phyloP scores from a whole-genome alignment of 2,888 invertebrate genomes.

The Eucera pruinosa region DNA sequence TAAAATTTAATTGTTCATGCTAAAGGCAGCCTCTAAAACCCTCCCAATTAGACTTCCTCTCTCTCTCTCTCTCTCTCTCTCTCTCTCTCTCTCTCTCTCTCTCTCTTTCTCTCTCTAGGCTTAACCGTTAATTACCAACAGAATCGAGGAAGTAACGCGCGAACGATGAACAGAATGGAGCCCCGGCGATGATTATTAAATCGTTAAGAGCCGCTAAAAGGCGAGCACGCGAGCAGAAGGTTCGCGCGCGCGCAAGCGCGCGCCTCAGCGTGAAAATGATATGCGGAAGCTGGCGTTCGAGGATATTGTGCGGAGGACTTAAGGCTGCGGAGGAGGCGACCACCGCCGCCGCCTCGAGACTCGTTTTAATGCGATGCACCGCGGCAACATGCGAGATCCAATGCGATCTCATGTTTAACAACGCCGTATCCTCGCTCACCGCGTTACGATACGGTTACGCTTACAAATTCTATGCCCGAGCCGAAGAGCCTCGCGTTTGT shows the following conservation, averaged over 20 bases:
- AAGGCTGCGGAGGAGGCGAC: slow-evolving; percentile 10
- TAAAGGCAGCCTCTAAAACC: not conserved
- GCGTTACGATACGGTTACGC: slow-evolving; percentile 55
- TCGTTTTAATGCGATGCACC: slow-evolving; percentile 63
- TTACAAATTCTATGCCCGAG: slow-evolving; percentile 59
- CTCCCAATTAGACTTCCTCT: not conserved
- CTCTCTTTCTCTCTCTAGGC: too few relatives aligned
- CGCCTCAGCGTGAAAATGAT: slow-evolving; percentile 46
- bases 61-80: too few relatives aligned
- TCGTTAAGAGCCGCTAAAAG: slow-evolving; percentile 41
- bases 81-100: too few relatives aligned
- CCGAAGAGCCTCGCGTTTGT: slow-evolving; percentile 19
- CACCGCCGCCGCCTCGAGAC: slow-evolving; percentile 41
- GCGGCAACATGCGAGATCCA: slow-evolving; percentile 60
- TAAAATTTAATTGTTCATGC: slow-evolving; percentile 5
- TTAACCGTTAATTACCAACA: not conserved
- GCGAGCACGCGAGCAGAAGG: slow-evolving; percentile 14
- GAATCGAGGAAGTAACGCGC: slow-evolving; percentile 17
- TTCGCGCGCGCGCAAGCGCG: not conserved
- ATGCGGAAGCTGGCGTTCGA: slow-evolving; percentile 42
- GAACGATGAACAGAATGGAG: not conserved
- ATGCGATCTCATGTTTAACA: slow-evolving; percentile 68
- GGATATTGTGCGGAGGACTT: slow-evolving; percentile 19
- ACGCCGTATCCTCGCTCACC: slow-evolving; percentile 46
- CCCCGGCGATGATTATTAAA: slow-evolving; percentile 26